phyloP scores from a whole-genome alignment of 2,888 invertebrate genomes.

The Dioctria rufipes region DNA sequence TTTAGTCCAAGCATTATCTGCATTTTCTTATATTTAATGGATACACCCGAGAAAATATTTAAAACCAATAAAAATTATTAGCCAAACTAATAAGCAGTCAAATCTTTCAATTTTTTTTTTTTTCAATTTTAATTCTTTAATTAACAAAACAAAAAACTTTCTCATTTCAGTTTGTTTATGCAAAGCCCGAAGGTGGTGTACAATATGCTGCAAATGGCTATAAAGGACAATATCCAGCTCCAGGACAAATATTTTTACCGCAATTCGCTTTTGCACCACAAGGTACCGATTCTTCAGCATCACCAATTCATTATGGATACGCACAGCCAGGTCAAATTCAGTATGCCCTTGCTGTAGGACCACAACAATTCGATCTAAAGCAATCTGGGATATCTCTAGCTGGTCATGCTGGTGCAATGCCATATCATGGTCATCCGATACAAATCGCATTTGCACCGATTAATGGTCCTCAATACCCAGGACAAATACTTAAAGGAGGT shows the following conservation, averaged over 20 bases:
- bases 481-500: slow-evolving; percentile 24
- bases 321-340: slow-evolving; percentile 21
- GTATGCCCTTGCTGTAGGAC: slow-evolving; percentile 22
- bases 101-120: not conserved
- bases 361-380: not conserved
- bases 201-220: slow-evolving; percentile 19
- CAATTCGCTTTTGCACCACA: slow-evolving; percentile 16
- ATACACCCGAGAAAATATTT: too few species aligned
- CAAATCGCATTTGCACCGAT: slow-evolving; percentile 27
- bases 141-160: too few species aligned
- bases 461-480: not conserved
- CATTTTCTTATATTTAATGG: too few species aligned
- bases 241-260: not conserved
- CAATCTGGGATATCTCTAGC: not conserved
- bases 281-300: not conserved
- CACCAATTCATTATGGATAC: not conserved
- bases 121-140: not conserved
- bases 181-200: slow-evolving; percentile 24
- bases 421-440: slow-evolving; percentile 21
- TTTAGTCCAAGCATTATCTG: too few species aligned
- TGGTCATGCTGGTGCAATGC: not conserved
- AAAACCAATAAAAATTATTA: too few species aligned
- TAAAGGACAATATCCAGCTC: not conserved
- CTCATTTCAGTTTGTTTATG: slow-evolving; percentile 13
- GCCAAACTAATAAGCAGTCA: too few species aligned